phyloP scores from a whole-genome alignment of 2,113 vertebrate species.

The Pseudolaguvia tuberculata region DNA sequence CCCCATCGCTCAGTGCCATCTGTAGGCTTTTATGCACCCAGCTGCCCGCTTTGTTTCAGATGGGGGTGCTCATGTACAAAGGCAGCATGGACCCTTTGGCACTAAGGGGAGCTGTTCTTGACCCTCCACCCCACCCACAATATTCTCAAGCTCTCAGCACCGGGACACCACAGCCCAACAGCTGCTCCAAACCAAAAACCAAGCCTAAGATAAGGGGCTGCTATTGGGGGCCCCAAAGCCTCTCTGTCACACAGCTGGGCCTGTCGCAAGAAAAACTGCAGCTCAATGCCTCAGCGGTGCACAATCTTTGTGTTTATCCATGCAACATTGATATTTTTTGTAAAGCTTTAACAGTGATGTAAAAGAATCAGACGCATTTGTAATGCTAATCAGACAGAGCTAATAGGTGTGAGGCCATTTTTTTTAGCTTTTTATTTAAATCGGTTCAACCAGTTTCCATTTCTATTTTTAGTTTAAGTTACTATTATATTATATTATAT shows the following conservation, averaged over 20 bases:
- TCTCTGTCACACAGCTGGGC: slow-evolving; percentile 47
- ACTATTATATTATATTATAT: too few relatives aligned
- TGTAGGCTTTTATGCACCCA: slow-evolving; percentile 55
- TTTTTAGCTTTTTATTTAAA: background rate
- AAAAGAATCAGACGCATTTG: slow-evolving; percentile 28
- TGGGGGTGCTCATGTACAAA: slow-evolving; percentile 49
- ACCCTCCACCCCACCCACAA: slow-evolving; percentile 9
- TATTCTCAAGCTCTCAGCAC: slow-evolving; percentile 38
- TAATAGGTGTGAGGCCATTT: background rate
- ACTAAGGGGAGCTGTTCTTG: slow-evolving; percentile 46
- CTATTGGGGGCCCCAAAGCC: slow-evolving; percentile 18
- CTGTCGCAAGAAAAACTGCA: slow-evolving; percentile 31
- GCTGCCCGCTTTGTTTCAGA: slow-evolving; percentile 48
- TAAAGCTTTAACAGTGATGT: slow-evolving; percentile 29
- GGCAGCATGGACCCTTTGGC: slow-evolving; percentile 46
- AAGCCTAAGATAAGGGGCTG: slow-evolving; percentile 23
- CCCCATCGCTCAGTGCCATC: slow-evolving; percentile 54
- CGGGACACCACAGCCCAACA: slow-evolving; percentile 48
- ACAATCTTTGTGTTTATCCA: slow-evolving; percentile 33
- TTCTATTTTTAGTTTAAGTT: too few relatives aligned
- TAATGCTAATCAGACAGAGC: slow-evolving; percentile 30
- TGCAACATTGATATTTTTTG: slow-evolving; percentile 1
- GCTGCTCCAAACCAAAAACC: slow-evolving; percentile 40
- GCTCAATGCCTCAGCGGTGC: slow-evolving; percentile 6
- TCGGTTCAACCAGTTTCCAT: too few relatives aligned